Evolutionary conservation across 2,888 invertebrate species (phyloP).

Genomic region (Tetheella fluctuosa): DNA sequence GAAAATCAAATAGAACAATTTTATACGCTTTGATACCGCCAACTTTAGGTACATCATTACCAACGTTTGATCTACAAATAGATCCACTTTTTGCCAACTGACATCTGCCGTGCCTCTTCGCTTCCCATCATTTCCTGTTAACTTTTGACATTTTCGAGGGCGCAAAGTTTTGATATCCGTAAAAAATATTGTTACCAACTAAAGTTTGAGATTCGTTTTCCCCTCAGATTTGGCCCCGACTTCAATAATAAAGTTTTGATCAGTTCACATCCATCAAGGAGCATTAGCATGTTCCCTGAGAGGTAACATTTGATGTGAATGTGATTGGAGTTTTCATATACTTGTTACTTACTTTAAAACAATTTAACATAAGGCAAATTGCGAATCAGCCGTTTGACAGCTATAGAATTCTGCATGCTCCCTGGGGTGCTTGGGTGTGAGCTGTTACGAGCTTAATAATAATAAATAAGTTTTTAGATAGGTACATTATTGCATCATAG

Average conservation of each 20-base stretch:
- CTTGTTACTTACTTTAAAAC: no score
- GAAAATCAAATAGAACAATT: background rate
- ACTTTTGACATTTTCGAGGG: slow-evolving; percentile 34
- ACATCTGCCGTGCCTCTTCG: slow-evolving; percentile 24
- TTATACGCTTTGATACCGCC: background rate
- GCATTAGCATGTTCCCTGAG: slow-evolving; percentile 46
- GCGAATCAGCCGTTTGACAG: no score
- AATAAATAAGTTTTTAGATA: no score
- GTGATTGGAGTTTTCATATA: background rate
- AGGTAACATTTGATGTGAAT: slow-evolving; percentile 24
- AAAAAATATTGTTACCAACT: slow-evolving; percentile 37
- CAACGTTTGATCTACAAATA: slow-evolving; percentile 21
- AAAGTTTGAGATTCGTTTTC: slow-evolving; percentile 43
- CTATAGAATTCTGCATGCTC: no score
- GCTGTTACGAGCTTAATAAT: no score
- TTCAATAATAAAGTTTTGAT: slow-evolving; percentile 59
- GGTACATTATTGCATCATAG: no score
- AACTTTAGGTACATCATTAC: slow-evolving; percentile 6
- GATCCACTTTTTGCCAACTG: background rate
- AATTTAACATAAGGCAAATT: no score
- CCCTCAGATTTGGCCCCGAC: slow-evolving; percentile 28
- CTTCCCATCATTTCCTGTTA: slow-evolving; percentile 32
- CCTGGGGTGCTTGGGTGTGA: no score
- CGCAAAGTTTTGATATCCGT: slow-evolving; percentile 33
- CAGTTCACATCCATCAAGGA: slow-evolving; percentile 56